phyloP scores from a whole-genome alignment of 2,888 invertebrate species.

The Patella caerulea region DNA sequence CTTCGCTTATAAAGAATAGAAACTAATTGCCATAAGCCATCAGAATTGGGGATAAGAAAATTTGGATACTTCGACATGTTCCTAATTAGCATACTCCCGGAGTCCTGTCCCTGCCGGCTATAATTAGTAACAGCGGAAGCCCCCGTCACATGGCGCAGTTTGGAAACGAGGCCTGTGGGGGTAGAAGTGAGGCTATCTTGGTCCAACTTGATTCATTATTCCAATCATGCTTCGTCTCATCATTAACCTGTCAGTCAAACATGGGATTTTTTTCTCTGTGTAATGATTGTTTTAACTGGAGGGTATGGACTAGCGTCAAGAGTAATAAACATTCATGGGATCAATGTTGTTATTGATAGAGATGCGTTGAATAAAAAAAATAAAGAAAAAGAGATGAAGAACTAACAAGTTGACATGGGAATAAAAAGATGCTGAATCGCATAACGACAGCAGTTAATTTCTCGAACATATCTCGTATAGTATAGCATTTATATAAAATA shows the following conservation, averaged over 20 bases:
- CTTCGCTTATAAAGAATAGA: conserved; percentile 3
- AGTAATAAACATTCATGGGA: conserved; percentile 9
- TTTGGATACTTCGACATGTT: conserved; percentile 6
- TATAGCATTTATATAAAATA: too few relatives aligned
- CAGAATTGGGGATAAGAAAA: neutral
- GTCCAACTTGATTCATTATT: conserved; percentile 6
- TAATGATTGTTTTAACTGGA: conserved; percentile 1
- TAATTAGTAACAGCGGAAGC: conserved; percentile 5
- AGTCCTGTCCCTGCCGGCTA: neutral
- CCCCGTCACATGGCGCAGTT: neutral
- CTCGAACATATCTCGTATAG: too few relatives aligned
- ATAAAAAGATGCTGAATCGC: too few relatives aligned
- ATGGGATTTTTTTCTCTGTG: neutral
- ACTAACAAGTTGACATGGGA: too few relatives aligned
- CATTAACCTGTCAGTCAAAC: conserved; percentile 8
- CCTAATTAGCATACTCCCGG: conserved; percentile 1
- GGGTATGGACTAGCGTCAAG: conserved; percentile 3
- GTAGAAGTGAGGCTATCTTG: neutral
- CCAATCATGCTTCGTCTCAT: neutral
- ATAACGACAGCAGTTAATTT: too few relatives aligned
- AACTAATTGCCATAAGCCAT: conserved; percentile 3
- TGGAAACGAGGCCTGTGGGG: conserved; percentile 6
- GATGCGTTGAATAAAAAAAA: too few relatives aligned
- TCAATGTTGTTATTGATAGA: neutral
- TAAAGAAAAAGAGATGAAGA: too few relatives aligned